These are phyloP conservation scores for Acrobeloides nanus DNA, from an alignment of 2,888 invertebrate species.

Conservation along the genomic window DNA sequence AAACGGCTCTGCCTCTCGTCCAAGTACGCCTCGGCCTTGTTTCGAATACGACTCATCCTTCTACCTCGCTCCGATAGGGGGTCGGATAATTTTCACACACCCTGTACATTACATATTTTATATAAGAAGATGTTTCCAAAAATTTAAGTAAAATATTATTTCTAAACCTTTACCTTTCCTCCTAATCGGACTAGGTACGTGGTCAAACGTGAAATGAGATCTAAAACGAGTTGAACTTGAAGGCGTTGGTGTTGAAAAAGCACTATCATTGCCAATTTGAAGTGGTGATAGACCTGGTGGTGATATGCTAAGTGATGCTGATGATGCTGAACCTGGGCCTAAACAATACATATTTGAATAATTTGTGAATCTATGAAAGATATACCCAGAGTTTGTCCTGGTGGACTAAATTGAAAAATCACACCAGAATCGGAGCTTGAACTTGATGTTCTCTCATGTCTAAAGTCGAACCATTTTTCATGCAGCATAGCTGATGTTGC, in stretches of 20 bases:
- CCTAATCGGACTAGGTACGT: conserved; percentile 12
- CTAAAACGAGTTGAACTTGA: conserved; percentile 13
- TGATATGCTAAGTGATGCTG: conserved; percentile 27
- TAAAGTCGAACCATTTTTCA: conserved; percentile 19
- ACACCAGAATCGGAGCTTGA: conserved; percentile 31
- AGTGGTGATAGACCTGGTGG: conserved; percentile 49
- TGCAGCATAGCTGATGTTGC: conserved; percentile 28
- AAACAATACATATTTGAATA: conserved; percentile 1
- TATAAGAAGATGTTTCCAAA: background rate
- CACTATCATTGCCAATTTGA: conserved; percentile 36
- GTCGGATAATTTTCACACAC: no score
- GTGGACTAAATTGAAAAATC: conserved; percentile 22
- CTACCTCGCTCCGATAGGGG: no score
- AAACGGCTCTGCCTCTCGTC: background rate
- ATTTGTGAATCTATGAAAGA: background rate
- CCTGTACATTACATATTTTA: no score
- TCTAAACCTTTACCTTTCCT: conserved; percentile 12
- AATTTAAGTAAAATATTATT: background rate
- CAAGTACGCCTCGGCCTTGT: background rate
- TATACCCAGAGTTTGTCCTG: conserved; percentile 17
- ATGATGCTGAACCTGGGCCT: conserved; percentile 12
- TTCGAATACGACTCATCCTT: background rate
- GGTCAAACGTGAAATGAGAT: conserved; percentile 27
- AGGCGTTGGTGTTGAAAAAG: conserved; percentile 40
- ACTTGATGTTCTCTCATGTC: conserved; percentile 28